Percentiles rank a stretch among this genome's conserved stretches.
Conservation (phyloP, 2,888 invertebrate genomes). For the Gastrophysa polygoni region DNA sequence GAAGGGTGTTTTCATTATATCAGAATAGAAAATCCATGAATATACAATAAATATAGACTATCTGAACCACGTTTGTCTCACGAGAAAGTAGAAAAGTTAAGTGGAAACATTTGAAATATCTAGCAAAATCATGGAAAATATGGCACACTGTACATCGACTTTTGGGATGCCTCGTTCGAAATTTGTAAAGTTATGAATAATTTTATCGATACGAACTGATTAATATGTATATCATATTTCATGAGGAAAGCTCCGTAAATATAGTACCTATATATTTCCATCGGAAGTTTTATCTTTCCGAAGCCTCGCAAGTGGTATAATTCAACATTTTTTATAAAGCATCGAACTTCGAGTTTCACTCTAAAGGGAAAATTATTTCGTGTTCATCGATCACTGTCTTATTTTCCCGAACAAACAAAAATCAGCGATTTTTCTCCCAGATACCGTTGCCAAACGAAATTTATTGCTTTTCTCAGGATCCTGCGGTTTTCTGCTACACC, state of each 20-base stretch:
- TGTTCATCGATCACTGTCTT: conserved; percentile 12
- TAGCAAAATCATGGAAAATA: too few species aligned
- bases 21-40: too few species aligned
- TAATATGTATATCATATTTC: not conserved
- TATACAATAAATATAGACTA: too few species aligned
- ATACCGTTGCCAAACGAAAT: conserved; percentile 31
- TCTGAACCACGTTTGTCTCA: too few species aligned
- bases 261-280: too few species aligned
- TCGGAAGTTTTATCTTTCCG: not conserved
- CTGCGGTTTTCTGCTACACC: conserved; percentile 30
- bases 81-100: too few species aligned
- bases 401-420: conserved; percentile 28
- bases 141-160: too few species aligned
- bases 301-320: not conserved
- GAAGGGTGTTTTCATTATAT: too few species aligned
- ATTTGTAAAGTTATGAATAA: too few species aligned
- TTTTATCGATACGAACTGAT: too few species aligned
- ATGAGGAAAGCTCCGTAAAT: not conserved
- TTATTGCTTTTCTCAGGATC: conserved; percentile 33
- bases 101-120: too few species aligned
- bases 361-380: not conserved
- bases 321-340: not conserved
- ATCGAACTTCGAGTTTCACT: not conserved
- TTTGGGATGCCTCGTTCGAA: too few species aligned
- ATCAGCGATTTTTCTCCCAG: conserved; percentile 35